phyloP scores from a whole-genome alignment of 2,797 vertebrate genomes.

The Lerista edwardsae region DNA sequence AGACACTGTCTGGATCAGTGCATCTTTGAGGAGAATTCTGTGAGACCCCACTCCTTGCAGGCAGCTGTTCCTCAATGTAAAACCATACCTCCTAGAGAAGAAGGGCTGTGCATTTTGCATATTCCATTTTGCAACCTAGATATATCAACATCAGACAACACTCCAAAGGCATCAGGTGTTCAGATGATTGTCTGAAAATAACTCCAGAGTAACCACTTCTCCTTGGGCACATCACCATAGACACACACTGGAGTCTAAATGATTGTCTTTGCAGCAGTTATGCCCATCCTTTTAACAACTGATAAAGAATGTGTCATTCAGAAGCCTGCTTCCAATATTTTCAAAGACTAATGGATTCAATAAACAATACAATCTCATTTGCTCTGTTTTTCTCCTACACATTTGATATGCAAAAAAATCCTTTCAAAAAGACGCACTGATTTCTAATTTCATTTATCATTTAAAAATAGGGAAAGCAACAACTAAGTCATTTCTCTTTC shows the following conservation, averaged over 20 bases:
- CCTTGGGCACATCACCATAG: too few species aligned
- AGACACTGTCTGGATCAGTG: neutral
- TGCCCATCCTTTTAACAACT: neutral
- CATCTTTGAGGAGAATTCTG: too few species aligned
- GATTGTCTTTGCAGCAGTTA: conserved; percentile 25
- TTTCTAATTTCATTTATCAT: conserved; percentile 12
- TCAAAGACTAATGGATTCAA: neutral
- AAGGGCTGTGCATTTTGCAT: too few species aligned
- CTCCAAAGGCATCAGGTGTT: neutral
- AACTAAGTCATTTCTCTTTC: neutral
- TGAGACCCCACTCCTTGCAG: neutral
- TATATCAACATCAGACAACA: neutral
- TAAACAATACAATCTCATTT: neutral
- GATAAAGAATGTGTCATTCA: neutral
- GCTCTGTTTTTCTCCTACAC: neutral
- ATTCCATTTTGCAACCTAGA: neutral
- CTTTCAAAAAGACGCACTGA: neutral
- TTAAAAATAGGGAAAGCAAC: neutral
- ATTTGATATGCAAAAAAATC: neutral
- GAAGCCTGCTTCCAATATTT: conserved; percentile 19
- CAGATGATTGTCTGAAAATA: neutral
- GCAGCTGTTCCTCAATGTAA: neutral
- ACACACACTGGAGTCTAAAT: neutral
- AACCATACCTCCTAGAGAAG: neutral
- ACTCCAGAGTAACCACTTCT: neutral